Percentiles rank a stretch among this genome's conserved stretches.
Evolutionary conservation across 2,888 invertebrate species (phyloP).

Genomic region (Rosalia funebris): DNA sequence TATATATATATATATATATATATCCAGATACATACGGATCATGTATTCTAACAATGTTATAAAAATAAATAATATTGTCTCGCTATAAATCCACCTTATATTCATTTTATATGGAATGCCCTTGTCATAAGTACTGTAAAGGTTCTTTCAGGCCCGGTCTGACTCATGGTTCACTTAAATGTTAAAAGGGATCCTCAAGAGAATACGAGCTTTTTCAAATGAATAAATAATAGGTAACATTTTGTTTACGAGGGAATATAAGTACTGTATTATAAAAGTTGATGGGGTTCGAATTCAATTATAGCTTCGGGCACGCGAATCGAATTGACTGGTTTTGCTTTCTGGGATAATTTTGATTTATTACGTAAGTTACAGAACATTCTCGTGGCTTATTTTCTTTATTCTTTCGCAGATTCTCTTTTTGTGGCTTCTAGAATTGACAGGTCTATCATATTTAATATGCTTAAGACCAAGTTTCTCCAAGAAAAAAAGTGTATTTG

Average conservation of each 20-base stretch:
- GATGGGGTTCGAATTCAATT: slow-evolving; percentile 1
- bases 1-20: too few species aligned
- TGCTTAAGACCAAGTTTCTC: background rate
- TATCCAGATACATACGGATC: too few species aligned
- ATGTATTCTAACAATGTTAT: too few species aligned
- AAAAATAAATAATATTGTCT: too few species aligned
- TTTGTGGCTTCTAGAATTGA: background rate
- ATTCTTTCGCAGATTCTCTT: background rate
- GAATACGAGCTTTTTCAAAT: background rate
- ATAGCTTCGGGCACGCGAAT: background rate
- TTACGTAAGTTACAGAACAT: background rate
- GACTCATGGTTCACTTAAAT: background rate
- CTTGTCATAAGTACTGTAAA: background rate
- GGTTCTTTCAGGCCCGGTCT: background rate
- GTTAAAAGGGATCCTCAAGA: background rate
- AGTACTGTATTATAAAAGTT: background rate
- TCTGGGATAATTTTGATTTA: background rate
- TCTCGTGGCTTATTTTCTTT: background rate
- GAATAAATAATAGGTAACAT: slow-evolving; percentile 4
- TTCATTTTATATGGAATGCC: too few species aligned
- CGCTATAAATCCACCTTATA: too few species aligned
- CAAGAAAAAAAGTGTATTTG: background rate
- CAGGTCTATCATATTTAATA: slow-evolving; percentile 1
- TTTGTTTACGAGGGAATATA: background rate
- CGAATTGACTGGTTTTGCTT: background rate